Evolutionary conservation across 1,140 invertebrate genomes (phyloP).

Genomic region (Elysia chlorotica): DNA sequence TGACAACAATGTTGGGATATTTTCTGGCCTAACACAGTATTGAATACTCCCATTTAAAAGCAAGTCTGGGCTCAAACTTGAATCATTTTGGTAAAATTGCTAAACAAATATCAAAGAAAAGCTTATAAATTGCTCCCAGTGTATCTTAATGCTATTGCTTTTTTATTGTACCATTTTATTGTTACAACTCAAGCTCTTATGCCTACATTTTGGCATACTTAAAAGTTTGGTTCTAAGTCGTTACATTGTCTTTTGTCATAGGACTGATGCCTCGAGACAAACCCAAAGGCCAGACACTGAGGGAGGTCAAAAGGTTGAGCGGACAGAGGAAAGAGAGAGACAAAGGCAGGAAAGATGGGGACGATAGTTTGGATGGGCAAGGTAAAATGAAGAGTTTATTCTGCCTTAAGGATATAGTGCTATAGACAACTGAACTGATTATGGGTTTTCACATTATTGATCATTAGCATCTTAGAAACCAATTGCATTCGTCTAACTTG

Average conservation of each 20-base stretch:
- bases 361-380: constrained; percentile 17
- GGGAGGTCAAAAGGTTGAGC: constrained; percentile 90
- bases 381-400: neutral
- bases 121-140: too few relatives aligned
- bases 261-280: constrained; percentile 76
- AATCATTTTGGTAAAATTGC: too few relatives aligned
- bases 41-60: too few relatives aligned
- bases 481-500: neutral
- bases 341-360: constrained; percentile 33
- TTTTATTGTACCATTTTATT: too few relatives aligned
- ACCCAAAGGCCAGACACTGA: constrained; percentile 83
- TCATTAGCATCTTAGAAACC: neutral
- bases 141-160: too few relatives aligned
- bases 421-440: neutral
- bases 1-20: too few relatives aligned
- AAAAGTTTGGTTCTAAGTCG: too few relatives aligned
- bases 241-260: constrained; percentile 55
- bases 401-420: neutral
- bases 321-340: constrained; percentile 65
- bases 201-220: too few relatives aligned
- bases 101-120: too few relatives aligned
- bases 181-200: too few relatives aligned
- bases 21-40: too few relatives aligned
- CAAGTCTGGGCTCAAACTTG: too few relatives aligned
- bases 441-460: neutral